Conservation (phyloP, 2,888 invertebrate genomes). For the Ferrisia virgata region DNA sequence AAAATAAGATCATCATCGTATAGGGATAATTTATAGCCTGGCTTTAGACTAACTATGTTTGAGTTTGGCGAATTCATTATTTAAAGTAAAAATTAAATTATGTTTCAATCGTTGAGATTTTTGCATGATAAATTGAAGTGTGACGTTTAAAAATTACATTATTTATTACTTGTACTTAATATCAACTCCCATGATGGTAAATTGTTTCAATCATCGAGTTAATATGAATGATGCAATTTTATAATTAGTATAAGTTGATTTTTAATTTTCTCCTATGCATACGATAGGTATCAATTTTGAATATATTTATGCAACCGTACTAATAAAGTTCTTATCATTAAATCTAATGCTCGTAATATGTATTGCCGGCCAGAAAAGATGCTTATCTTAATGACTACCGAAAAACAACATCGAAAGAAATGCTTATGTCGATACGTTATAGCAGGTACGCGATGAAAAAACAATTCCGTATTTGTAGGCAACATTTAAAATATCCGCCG, state of each 20-base stretch:
- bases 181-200: not conserved
- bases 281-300: not conserved
- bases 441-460: not conserved
- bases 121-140: not conserved
- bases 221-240: not conserved
- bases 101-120: too few species aligned
- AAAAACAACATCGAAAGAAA: not conserved
- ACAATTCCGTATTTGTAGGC: not conserved
- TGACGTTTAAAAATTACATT: not conserved
- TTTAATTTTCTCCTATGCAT: not conserved
- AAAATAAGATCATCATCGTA: too few species aligned
- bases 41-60: too few species aligned
- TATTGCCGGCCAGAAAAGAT: not conserved
- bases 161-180: not conserved
- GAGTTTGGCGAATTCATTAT: too few species aligned
- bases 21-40: too few species aligned
- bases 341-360: not conserved
- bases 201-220: conserved; percentile 5
- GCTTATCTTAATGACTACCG: not conserved
- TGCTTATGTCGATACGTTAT: not conserved
- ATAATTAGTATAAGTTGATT: not conserved
- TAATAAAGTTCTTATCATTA: not conserved
- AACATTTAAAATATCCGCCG: not conserved
- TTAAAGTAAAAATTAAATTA: too few species aligned
- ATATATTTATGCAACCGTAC: not conserved